These are phyloP conservation scores for Hephaestus fuliginosus DNA, from an alignment of 2,797 vertebrate species.

Conservation along the genomic window DNA sequence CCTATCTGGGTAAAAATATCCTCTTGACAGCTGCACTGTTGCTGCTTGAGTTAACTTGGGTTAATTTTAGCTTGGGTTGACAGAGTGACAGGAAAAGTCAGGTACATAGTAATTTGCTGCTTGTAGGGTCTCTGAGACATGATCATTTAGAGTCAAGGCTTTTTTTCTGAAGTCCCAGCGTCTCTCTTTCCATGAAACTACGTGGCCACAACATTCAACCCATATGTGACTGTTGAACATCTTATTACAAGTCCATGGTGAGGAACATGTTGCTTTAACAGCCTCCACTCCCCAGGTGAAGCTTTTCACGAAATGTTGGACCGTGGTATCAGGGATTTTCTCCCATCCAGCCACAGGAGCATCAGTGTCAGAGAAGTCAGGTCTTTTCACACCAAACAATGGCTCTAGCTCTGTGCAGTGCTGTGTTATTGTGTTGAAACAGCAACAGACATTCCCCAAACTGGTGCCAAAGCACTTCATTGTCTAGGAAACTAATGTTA, in stretches of 20 bases:
- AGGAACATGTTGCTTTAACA: background rate
- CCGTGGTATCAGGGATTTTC: background rate
- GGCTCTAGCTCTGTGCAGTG: background rate
- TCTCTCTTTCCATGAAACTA: background rate
- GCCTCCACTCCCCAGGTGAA: background rate
- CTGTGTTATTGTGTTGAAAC: background rate
- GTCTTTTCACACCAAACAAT: background rate
- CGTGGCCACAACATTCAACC: background rate
- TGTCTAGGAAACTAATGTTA: background rate
- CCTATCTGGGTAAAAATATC: background rate
- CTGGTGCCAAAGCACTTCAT: no score
- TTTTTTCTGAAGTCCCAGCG: no score
- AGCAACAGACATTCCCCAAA: no score
- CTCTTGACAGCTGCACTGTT: background rate
- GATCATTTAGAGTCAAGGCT: background rate
- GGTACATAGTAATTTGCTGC: background rate
- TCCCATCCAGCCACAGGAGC: background rate
- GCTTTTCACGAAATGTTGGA: background rate
- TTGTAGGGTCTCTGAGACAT: background rate
- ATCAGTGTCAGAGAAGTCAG: background rate
- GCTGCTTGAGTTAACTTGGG: background rate
- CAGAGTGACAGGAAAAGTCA: background rate
- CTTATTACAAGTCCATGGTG: background rate
- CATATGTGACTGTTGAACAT: background rate
- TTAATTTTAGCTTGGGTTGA: background rate